Evolutionary conservation across 2,113 vertebrate species (phyloP).

Genomic region (Tychaedon coryphoeus): DNA sequence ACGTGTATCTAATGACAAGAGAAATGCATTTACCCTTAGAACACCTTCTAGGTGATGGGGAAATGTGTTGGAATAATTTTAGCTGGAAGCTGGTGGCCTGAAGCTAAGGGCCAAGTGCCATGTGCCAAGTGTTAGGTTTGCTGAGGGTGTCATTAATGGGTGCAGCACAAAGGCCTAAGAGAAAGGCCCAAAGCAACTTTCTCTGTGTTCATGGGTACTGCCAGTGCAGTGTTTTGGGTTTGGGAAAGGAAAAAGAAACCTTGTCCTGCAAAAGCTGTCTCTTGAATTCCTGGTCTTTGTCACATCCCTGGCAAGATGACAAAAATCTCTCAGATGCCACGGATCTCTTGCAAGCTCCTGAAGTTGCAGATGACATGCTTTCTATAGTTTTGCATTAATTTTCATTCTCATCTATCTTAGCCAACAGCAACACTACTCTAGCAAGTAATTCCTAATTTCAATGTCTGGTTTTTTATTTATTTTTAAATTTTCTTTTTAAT

Average conservation of each 20-base stretch:
- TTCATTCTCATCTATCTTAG: background rate
- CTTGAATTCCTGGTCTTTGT: background rate
- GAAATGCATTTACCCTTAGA: background rate
- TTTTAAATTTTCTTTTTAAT: background rate
- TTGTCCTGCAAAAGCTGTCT: background rate
- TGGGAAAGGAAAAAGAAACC: background rate
- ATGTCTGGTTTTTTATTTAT: background rate
- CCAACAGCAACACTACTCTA: background rate
- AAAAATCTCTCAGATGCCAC: background rate
- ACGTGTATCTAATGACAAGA: accelerated
- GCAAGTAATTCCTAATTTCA: background rate
- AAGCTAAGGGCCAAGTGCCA: background rate
- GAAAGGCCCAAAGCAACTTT: background rate
- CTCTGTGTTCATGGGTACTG: background rate
- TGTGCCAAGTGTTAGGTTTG: background rate
- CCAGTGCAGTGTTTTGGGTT: background rate
- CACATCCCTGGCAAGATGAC: background rate
- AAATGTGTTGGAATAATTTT: background rate
- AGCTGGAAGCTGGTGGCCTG: background rate
- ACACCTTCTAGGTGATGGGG: background rate
- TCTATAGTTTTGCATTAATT: background rate
- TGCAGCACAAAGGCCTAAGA: background rate
- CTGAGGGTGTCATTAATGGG: background rate
- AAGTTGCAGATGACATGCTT: background rate
- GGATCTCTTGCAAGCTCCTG: background rate